These are phyloP conservation scores for Leistus spinibarbis DNA, from an alignment of 2,888 invertebrate genomes.

Conservation along the genomic window DNA sequence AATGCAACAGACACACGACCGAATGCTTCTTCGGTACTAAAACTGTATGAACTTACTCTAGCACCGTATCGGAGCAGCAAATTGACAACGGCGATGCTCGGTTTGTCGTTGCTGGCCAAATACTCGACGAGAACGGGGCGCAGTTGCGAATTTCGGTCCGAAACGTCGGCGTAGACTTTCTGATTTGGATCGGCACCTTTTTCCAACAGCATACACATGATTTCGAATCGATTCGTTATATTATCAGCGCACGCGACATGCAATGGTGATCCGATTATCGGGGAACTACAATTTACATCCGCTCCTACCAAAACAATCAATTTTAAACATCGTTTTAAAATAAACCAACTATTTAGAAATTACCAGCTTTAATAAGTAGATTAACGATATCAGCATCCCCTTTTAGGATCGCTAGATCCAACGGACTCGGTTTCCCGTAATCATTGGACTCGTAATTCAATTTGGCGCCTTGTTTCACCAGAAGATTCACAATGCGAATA, in stretches of 20 bases:
- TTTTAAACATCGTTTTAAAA: neutral
- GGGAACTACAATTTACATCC: constrained; percentile 78
- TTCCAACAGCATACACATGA: constrained; percentile 67
- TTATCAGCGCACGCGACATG: constrained; percentile 85
- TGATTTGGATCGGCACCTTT: constrained; percentile 78
- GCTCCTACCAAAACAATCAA: constrained; percentile 63
- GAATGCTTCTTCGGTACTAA: too few relatives aligned
- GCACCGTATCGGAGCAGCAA: constrained; percentile 79
- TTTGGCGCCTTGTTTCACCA: constrained; percentile 82
- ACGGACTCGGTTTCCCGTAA: constrained; percentile 69
- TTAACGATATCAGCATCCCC: constrained; percentile 76
- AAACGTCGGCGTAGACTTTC: constrained; percentile 76
- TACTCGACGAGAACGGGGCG: constrained; percentile 84
- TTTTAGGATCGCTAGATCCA: constrained; percentile 85
- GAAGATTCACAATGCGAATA: constrained; percentile 73
- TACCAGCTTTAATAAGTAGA: constrained; percentile 73
- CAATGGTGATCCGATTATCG: constrained; percentile 80
- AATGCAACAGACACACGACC: too few relatives aligned
- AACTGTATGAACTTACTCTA: constrained; percentile 65
- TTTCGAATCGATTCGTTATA: constrained; percentile 67
- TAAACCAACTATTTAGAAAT: neutral
- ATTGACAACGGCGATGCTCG: constrained; percentile 69
- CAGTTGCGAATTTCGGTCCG: constrained; percentile 68
- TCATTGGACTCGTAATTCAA: constrained; percentile 69
- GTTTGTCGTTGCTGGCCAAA: constrained; percentile 75